Conservation (phyloP, 2,888 invertebrate species). For the Heteromurus nitidus region DNA sequence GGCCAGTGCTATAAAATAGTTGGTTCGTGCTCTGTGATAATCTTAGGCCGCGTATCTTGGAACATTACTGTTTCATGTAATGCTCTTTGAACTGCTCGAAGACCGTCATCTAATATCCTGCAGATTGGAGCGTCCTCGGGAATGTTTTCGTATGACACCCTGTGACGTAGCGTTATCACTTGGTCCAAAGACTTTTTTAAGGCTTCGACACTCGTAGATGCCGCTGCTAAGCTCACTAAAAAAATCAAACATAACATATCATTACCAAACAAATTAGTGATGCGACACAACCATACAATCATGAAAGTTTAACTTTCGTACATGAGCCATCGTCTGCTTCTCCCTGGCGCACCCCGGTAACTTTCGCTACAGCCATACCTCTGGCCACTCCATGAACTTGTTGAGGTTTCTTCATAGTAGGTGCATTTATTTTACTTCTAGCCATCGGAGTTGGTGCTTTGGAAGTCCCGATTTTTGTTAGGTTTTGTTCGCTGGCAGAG, state of each 20-base stretch:
- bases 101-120: slow-evolving; percentile 72
- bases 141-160: slow-evolving; percentile 69
- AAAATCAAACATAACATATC: slow-evolving; percentile 14
- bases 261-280: neutral
- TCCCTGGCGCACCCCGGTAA: slow-evolving; percentile 72
- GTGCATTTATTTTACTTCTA: slow-evolving; percentile 70
- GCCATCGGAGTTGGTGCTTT: slow-evolving; percentile 70
- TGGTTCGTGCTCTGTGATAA: slow-evolving; percentile 72
- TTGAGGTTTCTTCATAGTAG: slow-evolving; percentile 72
- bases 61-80: slow-evolving; percentile 71
- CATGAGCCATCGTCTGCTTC: slow-evolving; percentile 70
- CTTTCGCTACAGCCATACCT: slow-evolving; percentile 71
- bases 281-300: neutral
- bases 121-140: slow-evolving; percentile 71
- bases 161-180: slow-evolving; percentile 68
- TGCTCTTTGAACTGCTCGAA: slow-evolving; percentile 69
- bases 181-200: slow-evolving; percentile 72
- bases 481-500: slow-evolving; percentile 73
- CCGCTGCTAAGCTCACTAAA: slow-evolving; percentile 69
- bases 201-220: slow-evolving; percentile 67
- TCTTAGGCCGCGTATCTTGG: slow-evolving; percentile 71
- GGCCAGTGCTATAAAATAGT: slow-evolving; percentile 68
- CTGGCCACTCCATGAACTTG: slow-evolving; percentile 71
- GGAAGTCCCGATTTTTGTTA: slow-evolving; percentile 67
- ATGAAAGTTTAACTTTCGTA: slow-evolving; percentile 42